These are phyloP conservation scores for Dendrolimus pini DNA, from an alignment of 2,888 invertebrate genomes.

Conservation along the genomic window DNA sequence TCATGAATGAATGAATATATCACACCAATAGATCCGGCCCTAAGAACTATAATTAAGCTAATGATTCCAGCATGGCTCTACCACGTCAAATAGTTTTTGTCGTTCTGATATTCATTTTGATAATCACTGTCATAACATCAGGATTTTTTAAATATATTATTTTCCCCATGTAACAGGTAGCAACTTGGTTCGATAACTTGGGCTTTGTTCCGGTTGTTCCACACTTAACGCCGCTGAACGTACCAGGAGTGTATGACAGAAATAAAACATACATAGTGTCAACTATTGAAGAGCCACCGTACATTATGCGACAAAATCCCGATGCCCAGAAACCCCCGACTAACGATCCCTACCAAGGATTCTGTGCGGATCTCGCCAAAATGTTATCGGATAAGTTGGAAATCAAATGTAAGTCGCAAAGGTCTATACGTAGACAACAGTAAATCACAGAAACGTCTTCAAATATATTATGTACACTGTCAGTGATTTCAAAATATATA, in stretches of 20 bases:
- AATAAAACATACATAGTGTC: conserved; percentile 92
- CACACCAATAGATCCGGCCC: no score
- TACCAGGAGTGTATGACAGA: conserved; percentile 81
- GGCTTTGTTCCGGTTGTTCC: conserved; percentile 85
- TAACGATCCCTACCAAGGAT: conserved; percentile 90
- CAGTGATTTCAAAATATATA: no score
- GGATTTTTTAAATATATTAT: no score
- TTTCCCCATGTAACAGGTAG: conserved; percentile 73
- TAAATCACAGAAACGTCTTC: no score
- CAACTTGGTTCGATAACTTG: conserved; percentile 89
- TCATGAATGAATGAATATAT: no score
- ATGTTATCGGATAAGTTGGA: conserved; percentile 87
- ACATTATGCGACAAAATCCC: conserved; percentile 84
- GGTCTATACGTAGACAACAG: no score
- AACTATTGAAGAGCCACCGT: conserved; percentile 91
- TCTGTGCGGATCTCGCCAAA: conserved; percentile 93
- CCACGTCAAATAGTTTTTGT: no score
- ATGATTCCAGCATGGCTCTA: no score
- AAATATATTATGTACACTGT: no score
- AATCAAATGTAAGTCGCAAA: conserved; percentile 85
- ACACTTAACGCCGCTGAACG: conserved; percentile 81
- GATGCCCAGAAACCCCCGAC: conserved; percentile 80
- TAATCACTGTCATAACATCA: no score
- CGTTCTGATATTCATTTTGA: no score
- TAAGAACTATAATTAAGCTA: no score